Base-by-base conservation (phyloP, 2,113 vertebrate species). In the Labrus mixtus region DNA sequence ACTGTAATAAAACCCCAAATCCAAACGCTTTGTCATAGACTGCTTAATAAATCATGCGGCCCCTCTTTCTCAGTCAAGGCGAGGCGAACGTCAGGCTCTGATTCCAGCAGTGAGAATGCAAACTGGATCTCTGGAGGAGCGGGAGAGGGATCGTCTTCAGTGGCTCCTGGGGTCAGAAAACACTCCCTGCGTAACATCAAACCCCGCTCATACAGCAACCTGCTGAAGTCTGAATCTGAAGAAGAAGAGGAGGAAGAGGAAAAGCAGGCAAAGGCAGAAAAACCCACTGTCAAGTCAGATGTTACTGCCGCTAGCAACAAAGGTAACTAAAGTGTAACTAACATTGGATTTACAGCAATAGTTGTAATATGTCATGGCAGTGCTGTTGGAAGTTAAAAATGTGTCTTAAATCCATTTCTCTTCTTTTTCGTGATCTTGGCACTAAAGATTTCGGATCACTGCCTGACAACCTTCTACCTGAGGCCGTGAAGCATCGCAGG, bases 141-240 rank as follows among this genome's bases (percentile, higher is more conserved):
- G 16, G 89, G 50, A 6, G 83, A 89, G 19, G 70, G 73, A 33
- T 85, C 79, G 0, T 70, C 92, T 80, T 82, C 68, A 3, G 81
- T 43, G 84, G 58, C 45, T 3, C 46, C 69, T 4, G 90, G 78
- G 22, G 79, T 91, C 91, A 93, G 92, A 71, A 97, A 94, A 91
- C 95, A 86, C 82, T 95, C 84, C 3, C 93, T 96, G 69, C 96
- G 97, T 58, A 95, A 96, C 51, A 95, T 95, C 76, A 95, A 93
- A 19, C 96, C 95, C 0, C 94, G 95, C 63, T 96, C 95, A 53
- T 97, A 95, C 88, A 96, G 96, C 86, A 94, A 94, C 89, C 93
- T 97, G 75, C 95, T 97, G 57, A 95, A 94, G 72, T 96, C 95
- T 3, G 95, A 96, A 63, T 95, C 96, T 3, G 95, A 95, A 2